These are phyloP conservation scores for Syndactyla subalaris DNA, from an alignment of 2,797 vertebrate species.

Conservation along the genomic window DNA sequence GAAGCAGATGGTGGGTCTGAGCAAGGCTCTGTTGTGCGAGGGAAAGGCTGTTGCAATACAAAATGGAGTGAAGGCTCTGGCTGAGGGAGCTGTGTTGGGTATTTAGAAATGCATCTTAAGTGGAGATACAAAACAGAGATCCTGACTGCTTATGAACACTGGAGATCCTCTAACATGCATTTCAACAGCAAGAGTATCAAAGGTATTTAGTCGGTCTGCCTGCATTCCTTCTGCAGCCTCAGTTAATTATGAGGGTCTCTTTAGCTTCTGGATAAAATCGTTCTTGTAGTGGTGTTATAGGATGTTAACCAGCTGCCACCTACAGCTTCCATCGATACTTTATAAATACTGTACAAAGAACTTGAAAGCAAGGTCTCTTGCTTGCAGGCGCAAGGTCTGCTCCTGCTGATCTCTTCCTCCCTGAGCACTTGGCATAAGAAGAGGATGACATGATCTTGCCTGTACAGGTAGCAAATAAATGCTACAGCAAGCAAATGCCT, in stretches of 20 bases:
- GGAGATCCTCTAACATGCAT: background rate
- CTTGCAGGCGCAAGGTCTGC: background rate
- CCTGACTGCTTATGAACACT: background rate
- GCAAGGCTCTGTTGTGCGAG: background rate
- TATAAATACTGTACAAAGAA: background rate
- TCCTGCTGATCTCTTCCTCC: background rate
- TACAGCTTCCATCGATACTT: background rate
- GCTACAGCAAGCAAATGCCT: background rate
- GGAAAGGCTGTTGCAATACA: background rate
- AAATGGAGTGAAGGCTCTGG: background rate
- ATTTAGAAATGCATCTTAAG: background rate
- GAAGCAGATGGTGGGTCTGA: fast-evolving
- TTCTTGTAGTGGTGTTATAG: background rate
- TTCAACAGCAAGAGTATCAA: background rate
- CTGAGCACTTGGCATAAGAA: background rate
- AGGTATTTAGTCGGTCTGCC: conserved; percentile 34
- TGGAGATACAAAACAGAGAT: background rate
- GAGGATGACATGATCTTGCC: background rate
- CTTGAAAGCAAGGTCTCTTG: background rate
- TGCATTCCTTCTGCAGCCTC: conserved; percentile 11
- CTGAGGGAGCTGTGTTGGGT: background rate
- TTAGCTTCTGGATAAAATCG: background rate
- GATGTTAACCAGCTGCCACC: conserved; percentile 52
- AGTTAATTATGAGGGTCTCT: conserved; percentile 34
- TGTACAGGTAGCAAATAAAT: background rate